A percentile compares a stretch with the other conserved stretches of the same genome.
phyloP scores from a whole-genome alignment of 2,888 invertebrate genomes.

The Octodonta nipae region DNA sequence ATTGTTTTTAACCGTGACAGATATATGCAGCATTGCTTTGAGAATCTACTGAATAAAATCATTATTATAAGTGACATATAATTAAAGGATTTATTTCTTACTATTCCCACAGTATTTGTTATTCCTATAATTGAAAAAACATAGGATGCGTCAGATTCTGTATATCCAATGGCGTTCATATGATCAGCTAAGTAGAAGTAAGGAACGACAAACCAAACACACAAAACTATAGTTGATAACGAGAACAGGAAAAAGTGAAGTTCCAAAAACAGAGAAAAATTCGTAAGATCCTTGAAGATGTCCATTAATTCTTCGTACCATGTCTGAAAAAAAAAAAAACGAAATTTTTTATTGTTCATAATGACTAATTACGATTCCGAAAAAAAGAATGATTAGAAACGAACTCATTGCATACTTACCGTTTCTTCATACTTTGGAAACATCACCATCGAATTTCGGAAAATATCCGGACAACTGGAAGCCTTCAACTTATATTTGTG shows the following conservation, averaged over 20 bases:
- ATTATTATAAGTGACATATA: too few species aligned
- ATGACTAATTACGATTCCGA: too few species aligned
- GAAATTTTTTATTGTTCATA: too few species aligned
- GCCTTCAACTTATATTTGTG: conserved; percentile 70
- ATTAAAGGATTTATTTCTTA: conserved; percentile 37
- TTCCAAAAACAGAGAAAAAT: conserved; percentile 65
- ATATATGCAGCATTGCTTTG: too few species aligned
- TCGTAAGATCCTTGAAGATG: conserved; percentile 57
- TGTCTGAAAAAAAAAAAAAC: conserved; percentile 51
- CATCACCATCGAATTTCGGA: conserved; percentile 73
- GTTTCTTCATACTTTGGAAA: conserved; percentile 32
- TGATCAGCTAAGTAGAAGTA: conserved; percentile 87
- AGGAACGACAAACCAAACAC: conserved; percentile 87
- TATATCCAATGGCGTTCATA: conserved; percentile 53
- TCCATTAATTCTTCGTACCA: conserved; percentile 58
- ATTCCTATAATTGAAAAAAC: conserved; percentile 77
- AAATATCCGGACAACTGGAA: conserved; percentile 85
- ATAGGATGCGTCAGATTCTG: conserved; percentile 59
- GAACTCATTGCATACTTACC: too few species aligned
- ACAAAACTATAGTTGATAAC: conserved; percentile 74
- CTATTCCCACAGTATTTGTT: conserved; percentile 83
- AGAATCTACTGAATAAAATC: too few species aligned
- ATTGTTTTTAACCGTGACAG: too few species aligned
- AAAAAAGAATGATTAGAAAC: too few species aligned
- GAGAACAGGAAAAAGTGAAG: conserved; percentile 68